Evolutionary conservation across 2,797 vertebrate genomes (phyloP), one percentile per base, ranked within the genome.

Genomic region (Lagodon rhomboides): DNA sequence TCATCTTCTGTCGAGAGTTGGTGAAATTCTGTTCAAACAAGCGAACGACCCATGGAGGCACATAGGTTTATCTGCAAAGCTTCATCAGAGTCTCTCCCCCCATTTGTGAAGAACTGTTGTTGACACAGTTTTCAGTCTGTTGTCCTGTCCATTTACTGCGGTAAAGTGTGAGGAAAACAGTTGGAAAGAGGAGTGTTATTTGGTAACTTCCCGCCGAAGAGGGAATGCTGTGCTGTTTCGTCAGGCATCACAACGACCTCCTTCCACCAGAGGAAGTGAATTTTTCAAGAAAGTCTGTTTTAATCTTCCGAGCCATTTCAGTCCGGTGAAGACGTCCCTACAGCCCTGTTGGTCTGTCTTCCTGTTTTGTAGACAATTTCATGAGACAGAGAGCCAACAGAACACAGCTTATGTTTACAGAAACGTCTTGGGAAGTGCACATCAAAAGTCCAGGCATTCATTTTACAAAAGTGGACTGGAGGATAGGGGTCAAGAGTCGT

Each of bases 31-130:
- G 83, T 86, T 89, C 81, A 80, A 90, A 89, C 80, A 70, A 86
- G 84, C 51, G 61, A 77, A 79, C 55, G 38, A 91, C 90, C 92
- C 91, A 38, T 73, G 63, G 77, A 94, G 92, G 93, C 93, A 93
- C 92, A 81, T 75, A 89, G 91, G 91, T 91, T 92, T 89, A 85
- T 89, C 86, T 86, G 90, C 88, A 90, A 89, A 92, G 88, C 86
- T 87, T 91, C 82, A 75, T 84, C 67, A 46, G 61, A 79, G 41
- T 80, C 67, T 80, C 83, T 84, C 85, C 68, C 34, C 67, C 73
- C 7, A n/a, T 59, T 66, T 20, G 61, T 63, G 75, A 82, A 54
- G 63, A 77, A 77, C 68, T 75, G 87, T 25, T 68, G 67, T 65
- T 5, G 3, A 58, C 64, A 86, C 77, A 74, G 82, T 51, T 82